Conservation (phyloP, 2,113 vertebrate species). For the Pleuronectes platessa region DNA sequence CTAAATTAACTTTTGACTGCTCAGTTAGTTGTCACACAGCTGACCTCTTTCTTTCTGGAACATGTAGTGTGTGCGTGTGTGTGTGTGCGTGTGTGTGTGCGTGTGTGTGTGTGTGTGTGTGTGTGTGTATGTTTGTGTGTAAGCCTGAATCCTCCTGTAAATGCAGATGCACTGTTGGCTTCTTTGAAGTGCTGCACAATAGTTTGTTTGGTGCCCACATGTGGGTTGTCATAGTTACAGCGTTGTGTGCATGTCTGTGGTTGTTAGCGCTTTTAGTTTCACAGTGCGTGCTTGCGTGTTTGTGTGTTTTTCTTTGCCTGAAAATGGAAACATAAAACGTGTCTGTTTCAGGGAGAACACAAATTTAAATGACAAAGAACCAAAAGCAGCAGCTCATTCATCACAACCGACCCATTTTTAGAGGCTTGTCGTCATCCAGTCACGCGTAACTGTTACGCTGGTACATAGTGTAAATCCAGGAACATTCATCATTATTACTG, state of each 20-base stretch:
- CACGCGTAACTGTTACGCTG: conserved; percentile 10
- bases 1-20: too few species aligned
- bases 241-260: conserved; percentile 14
- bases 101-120: not conserved
- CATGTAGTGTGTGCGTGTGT: not conserved
- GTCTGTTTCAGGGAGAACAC: conserved; percentile 30
- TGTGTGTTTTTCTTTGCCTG: not conserved
- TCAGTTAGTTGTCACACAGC: too few species aligned
- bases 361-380: conserved; percentile 39
- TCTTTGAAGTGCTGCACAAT: too few species aligned
- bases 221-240: conserved; percentile 34
- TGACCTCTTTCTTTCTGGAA: too few species aligned
- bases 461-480: conserved; percentile 29
- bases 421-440: conserved; percentile 28
- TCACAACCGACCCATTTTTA: conserved; percentile 11
- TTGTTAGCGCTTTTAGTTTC: conserved; percentile 5
- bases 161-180: too few species aligned
- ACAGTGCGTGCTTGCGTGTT: not conserved
- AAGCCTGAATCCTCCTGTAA: too few species aligned
- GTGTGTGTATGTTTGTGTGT: too few species aligned
- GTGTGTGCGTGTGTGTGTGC: conserved; percentile 6
- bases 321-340: conserved; percentile 6
- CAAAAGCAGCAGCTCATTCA: conserved; percentile 42
- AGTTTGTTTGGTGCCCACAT: conserved; percentile 43
- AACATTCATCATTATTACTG: conserved; percentile 45